phyloP scores from a whole-genome alignment of 30 jellyfish, hydroid and myxozoan genomes.

The Morbakka virulenta region DNA sequence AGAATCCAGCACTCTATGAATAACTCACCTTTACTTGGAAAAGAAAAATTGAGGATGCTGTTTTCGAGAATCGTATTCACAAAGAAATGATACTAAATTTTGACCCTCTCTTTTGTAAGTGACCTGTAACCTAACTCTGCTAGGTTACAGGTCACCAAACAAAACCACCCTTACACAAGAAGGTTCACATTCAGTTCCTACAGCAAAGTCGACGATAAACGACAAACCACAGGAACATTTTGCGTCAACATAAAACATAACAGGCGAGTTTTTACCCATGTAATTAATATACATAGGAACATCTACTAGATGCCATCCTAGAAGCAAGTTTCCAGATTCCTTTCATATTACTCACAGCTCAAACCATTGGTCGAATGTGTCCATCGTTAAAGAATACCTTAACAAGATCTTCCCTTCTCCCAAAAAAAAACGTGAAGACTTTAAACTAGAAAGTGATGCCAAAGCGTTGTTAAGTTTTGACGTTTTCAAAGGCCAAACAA shows the following conservation, averaged over 20 bases:
- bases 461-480: constrained; percentile 34
- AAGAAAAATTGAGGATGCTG: constrained; percentile 56
- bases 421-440: neutral
- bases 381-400: constrained; percentile 28
- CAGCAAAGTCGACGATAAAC: constrained; percentile 38
- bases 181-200: constrained; percentile 48
- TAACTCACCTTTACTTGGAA: constrained; percentile 40
- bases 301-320: constrained; percentile 45
- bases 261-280: constrained; percentile 54
- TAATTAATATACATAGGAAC: constrained; percentile 42
- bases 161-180: constrained; percentile 12
- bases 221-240: constrained; percentile 38
- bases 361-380: constrained; percentile 48
- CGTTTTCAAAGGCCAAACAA: constrained; percentile 54
- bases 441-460: constrained; percentile 25
- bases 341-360: constrained; percentile 50
- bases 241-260: constrained; percentile 5
- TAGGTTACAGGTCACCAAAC: constrained; percentile 25
- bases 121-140: constrained; percentile 32
- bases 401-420: neutral
- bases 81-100: constrained; percentile 22
- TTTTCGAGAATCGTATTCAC: constrained; percentile 24
- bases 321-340: constrained; percentile 37
- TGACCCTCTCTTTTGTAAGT: no score
- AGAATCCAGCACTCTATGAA: constrained; percentile 44